Base-by-base conservation (phyloP, 2,888 invertebrate species). In the Eupithecia dodoneata region DNA sequence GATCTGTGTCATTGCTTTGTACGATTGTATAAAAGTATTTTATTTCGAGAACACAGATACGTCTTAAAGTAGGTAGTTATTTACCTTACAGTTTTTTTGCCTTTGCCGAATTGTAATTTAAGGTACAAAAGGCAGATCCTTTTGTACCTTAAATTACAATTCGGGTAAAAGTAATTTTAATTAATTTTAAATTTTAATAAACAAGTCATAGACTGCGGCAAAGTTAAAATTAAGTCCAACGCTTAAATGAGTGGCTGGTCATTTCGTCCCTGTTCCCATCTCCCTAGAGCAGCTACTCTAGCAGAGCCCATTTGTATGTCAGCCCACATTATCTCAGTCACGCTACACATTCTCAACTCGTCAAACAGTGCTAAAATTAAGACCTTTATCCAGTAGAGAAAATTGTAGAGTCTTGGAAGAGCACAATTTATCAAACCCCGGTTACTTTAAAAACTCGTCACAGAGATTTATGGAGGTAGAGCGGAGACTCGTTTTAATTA, bases 381-480 rank as follows among this genome's bases (percentile, higher is more conserved):
- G 84, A 83, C 76, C 70, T 79, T 45, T 83, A 79, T 78, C 74
- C 80, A 67, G 77, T 72, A 69, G 79, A 79, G 78, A 79, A 76
- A 71, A 72, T 76, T 44, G 67, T 55, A 63, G 73, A 44, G 77
- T 63, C 47, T 71, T 63, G 44, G 70, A 74, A 74, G 79, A 78
- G 82, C 83, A 70, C 70, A 84, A 84, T 89, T 86, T 85, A 87
- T 89, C 87, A 86, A 84, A 82, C 79, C 80, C 78, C 76, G 72
- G 83, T 83, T 85, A 83, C 85, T 87, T 85, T 86, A 83, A 87
- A 85, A 87, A 87, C 87, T 88, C 88, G 87, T 87, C 88, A 82
- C 83, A 70, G 76, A 87, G 87, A 89, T 90, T 89, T 88, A 88
- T 85, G 82, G 76, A 72, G 65, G 78, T 52, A 72, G 75, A 77